phyloP scores from a whole-genome alignment of 2,888 invertebrate species.

The Drosophila imparisetae region DNA sequence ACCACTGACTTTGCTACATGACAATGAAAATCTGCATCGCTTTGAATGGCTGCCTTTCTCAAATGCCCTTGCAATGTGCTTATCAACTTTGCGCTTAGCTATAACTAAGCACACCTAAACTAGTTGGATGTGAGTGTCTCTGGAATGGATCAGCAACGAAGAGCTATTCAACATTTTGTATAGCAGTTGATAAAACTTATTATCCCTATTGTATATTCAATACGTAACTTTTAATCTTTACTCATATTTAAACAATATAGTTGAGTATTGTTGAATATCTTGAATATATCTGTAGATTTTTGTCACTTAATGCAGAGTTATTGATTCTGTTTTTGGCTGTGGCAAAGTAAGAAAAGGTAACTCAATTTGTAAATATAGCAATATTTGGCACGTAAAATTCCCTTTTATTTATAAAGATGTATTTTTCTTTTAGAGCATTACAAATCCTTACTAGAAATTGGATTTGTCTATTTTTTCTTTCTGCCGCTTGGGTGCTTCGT shows the following conservation, averaged over 20 bases:
- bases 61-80: conserved; percentile 27
- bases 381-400: background rate
- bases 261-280: background rate
- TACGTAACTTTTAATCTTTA: background rate
- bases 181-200: background rate
- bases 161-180: background rate
- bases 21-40: conserved; percentile 72
- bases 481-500: conserved; percentile 56
- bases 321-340: background rate
- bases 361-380: background rate
- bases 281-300: background rate
- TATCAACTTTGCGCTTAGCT: background rate
- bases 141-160: background rate
- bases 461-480: conserved; percentile 51
- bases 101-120: background rate
- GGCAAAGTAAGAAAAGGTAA: background rate
- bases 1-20: conserved; percentile 73
- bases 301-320: background rate
- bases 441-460: background rate
- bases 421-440: conserved; percentile 20
- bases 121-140: background rate
- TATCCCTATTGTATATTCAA: background rate
- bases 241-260: background rate
- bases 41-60: conserved; percentile 36
- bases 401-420: background rate